phyloP scores from a whole-genome alignment of 1,140 invertebrate genomes.

The Drosophila pruinosa region DNA sequence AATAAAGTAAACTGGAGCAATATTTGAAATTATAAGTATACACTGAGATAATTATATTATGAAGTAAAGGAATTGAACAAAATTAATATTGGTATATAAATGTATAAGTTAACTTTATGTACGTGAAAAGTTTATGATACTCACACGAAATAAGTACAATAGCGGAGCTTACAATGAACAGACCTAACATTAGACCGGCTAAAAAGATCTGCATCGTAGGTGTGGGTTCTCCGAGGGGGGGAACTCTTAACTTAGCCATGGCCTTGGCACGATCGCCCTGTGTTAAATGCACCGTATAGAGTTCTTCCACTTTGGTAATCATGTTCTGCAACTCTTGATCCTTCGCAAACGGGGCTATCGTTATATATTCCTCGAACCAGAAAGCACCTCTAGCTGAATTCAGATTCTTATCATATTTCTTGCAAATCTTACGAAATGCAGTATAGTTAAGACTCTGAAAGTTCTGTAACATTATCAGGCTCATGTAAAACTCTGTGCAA shows the following conservation, averaged over 20 bases:
- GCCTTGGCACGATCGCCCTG: slow-evolving; percentile 87
- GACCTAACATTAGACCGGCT: slow-evolving; percentile 86
- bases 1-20: not conserved
- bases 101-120: no score
- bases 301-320: slow-evolving; percentile 87
- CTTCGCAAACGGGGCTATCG: not conserved
- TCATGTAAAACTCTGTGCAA: slow-evolving; percentile 99
- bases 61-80: no score
- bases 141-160: slow-evolving; percentile 85
- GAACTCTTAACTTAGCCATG: slow-evolving; percentile 89
- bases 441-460: slow-evolving; percentile 98
- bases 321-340: slow-evolving; percentile 61
- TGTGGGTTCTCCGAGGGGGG: slow-evolving; percentile 87
- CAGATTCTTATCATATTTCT: slow-evolving; percentile 96
- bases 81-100: no score
- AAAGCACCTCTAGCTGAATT: not conserved
- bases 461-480: slow-evolving; percentile 94
- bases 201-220: slow-evolving; percentile 86
- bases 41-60: not conserved
- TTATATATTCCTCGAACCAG: slow-evolving; percentile 33
- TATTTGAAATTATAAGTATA: not conserved
- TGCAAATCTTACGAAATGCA: slow-evolving; percentile 99
- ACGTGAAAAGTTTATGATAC: no score
- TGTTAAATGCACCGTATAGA: slow-evolving; percentile 87
- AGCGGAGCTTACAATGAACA: slow-evolving; percentile 85